These are phyloP conservation scores for Hirtodrosophila alboralis DNA, from an alignment of 2,888 invertebrate species.

Conservation along the genomic window DNA sequence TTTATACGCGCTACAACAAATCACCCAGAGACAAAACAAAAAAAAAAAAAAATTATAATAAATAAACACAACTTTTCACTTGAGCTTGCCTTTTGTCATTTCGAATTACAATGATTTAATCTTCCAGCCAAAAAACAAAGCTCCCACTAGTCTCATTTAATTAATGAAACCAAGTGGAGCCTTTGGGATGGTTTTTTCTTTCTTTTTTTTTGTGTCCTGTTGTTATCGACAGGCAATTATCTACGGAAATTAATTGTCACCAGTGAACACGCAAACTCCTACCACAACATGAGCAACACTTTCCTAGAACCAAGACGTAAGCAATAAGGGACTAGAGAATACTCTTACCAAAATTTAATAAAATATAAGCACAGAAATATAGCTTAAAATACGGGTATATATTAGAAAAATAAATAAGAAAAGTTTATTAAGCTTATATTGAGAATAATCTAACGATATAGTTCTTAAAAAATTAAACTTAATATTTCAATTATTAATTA, in stretches of 20 bases:
- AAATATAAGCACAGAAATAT: no score
- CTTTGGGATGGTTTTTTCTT: slow-evolving; percentile 23
- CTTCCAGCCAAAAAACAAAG: slow-evolving; percentile 18
- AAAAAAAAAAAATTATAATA: slow-evolving; percentile 32
- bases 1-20: slow-evolving; percentile 64
- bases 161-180: slow-evolving; percentile 42
- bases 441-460: no score
- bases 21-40: slow-evolving; percentile 37
- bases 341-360: no score
- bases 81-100: slow-evolving; percentile 42
- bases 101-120: slow-evolving; percentile 19
- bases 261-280: slow-evolving; percentile 33
- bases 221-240: slow-evolving; percentile 66
- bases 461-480: no score
- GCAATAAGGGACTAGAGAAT: no score
- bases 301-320: background rate
- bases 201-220: no score
- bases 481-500: no score
- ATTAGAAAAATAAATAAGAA: no score
- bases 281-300: background rate
- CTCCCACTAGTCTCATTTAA: slow-evolving; percentile 31
- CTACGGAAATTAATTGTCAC: slow-evolving; percentile 65
- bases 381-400: no score
- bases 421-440: no score
- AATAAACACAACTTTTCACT: slow-evolving; percentile 54